Evolutionary conservation across 2,113 vertebrate species (phyloP).

Genomic region (Pluvialis apricaria): DNA sequence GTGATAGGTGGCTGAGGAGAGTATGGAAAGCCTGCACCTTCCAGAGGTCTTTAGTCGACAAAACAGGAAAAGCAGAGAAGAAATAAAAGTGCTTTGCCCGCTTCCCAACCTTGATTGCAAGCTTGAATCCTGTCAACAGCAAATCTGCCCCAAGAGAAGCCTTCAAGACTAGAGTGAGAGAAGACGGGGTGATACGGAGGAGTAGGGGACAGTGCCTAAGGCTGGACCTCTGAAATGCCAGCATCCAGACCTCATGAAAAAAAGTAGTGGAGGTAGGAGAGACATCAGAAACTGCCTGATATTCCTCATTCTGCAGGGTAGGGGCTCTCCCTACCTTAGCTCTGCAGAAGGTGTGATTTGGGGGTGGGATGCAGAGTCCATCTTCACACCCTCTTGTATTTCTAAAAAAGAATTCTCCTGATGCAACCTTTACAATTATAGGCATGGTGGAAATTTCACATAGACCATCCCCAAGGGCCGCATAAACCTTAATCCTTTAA

Average conservation of each 20-base stretch:
- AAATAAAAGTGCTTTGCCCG: not conserved
- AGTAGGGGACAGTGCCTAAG: not conserved
- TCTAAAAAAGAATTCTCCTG: not conserved
- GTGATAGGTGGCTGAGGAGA: not conserved
- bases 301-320: not conserved
- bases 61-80: not conserved
- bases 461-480: not conserved
- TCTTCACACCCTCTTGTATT: not conserved
- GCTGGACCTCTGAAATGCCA: not conserved
- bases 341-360: not conserved
- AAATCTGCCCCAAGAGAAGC: not conserved
- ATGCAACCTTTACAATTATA: not conserved
- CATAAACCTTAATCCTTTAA: not conserved
- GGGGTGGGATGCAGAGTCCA: not conserved
- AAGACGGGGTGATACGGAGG: not conserved
- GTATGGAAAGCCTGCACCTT: not conserved
- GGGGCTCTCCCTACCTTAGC: not conserved
- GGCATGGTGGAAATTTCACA: not conserved
- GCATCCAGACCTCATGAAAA: not conserved
- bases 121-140: not conserved
- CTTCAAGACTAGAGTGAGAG: not conserved
- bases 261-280: not conserved
- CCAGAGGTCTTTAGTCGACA: not conserved
- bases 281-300: not conserved
- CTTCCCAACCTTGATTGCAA: not conserved